Evolutionary conservation across 2,797 vertebrate genomes (phyloP).

Genomic region (Myioborus melanocephalus): DNA sequence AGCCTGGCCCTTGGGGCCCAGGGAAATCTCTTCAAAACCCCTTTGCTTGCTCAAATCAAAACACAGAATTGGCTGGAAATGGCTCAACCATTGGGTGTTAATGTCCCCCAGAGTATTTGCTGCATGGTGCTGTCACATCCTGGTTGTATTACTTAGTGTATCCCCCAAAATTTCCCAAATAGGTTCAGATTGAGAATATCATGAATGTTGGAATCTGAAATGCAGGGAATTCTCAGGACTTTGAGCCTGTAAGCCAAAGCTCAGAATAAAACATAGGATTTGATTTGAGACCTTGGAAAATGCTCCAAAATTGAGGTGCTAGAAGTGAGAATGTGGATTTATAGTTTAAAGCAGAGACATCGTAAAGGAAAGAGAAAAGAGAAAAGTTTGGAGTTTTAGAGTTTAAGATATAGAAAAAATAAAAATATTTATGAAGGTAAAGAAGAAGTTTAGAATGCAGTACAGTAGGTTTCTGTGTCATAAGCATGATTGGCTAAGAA

Average conservation of each 20-base stretch:
- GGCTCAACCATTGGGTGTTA: not conserved
- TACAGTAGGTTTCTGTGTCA: not conserved
- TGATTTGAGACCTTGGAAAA: not conserved
- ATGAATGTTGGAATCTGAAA: not conserved
- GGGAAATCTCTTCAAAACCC: not conserved
- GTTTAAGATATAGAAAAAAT: not conserved
- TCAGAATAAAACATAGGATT: not conserved
- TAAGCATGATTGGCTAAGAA: not conserved
- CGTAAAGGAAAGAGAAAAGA: not conserved
- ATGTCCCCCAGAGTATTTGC: not conserved
- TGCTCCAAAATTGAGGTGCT: not conserved
- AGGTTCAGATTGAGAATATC: not conserved
- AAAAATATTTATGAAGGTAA: not conserved
- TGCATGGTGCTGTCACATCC: fast-evolving
- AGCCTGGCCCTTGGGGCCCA: not conserved
- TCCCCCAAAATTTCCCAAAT: not conserved
- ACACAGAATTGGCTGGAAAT: not conserved
- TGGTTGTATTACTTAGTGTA: not conserved
- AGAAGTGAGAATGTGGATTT: not conserved
- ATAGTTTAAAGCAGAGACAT: not conserved
- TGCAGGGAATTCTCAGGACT: not conserved
- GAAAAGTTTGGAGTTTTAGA: not conserved
- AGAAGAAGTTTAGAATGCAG: not conserved
- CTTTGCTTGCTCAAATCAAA: not conserved
- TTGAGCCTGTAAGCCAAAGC: not conserved